A percentile compares a stretch with the other conserved stretches of the same genome.
Evolutionary conservation across 2,888 invertebrate species (phyloP).

Genomic region (Andrena praecox): DNA sequence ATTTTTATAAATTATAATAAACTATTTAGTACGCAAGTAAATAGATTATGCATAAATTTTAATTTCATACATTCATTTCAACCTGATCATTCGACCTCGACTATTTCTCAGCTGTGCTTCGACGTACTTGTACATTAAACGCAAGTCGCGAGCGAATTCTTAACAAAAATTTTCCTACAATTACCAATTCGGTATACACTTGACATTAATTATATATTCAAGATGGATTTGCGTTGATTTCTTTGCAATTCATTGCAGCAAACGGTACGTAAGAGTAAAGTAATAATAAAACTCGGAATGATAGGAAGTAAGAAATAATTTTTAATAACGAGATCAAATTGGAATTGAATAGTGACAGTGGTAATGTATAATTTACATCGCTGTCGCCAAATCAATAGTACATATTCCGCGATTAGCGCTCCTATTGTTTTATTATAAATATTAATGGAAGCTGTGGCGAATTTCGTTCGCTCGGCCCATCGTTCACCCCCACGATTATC

Average conservation of each 20-base stretch:
- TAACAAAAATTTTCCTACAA: not conserved
- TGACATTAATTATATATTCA: not conserved
- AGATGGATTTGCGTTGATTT: not conserved
- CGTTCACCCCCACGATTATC: slow-evolving; percentile 15
- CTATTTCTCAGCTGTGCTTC: not conserved
- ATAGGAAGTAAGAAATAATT: not conserved
- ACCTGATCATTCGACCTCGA: not conserved
- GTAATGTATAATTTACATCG: not conserved
- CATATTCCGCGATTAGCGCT: not conserved
- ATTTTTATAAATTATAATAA: slow-evolving; percentile 14
- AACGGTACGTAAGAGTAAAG: not conserved
- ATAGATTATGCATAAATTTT: slow-evolving; percentile 2
- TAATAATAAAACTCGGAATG: not conserved
- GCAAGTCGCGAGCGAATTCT: not conserved
- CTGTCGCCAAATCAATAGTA: not conserved
- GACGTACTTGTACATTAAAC: not conserved
- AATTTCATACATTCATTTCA: slow-evolving; percentile 1
- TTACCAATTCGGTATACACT: not conserved
- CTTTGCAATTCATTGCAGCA: not conserved
- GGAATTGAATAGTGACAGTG: not conserved
- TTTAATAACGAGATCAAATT: not conserved
- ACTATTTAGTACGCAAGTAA: not conserved
- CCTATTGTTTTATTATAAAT: slow-evolving; percentile 2
- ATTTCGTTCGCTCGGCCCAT: slow-evolving; percentile 1
- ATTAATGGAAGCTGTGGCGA: not conserved